Percentiles rank a stretch among this genome's conserved stretches.
Evolutionary conservation across 2,888 invertebrate genomes (phyloP).

Genomic region (Oasisia sp.): DNA sequence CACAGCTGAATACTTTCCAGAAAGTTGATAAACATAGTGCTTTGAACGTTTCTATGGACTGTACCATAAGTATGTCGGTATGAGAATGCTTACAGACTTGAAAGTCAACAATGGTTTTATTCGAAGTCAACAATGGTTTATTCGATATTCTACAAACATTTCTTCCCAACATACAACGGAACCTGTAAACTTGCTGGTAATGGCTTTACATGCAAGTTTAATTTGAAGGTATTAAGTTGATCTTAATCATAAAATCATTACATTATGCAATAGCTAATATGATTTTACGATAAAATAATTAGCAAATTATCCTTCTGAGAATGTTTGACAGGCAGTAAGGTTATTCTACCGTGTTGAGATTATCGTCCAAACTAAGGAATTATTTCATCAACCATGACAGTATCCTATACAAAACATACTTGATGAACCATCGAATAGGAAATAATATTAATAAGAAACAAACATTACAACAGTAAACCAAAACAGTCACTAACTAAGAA

Average conservation of each 20-base stretch:
- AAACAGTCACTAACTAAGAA: not conserved
- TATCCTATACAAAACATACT: not conserved
- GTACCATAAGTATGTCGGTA: too few species aligned
- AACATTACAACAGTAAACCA: not conserved
- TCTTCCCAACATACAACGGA: not conserved
- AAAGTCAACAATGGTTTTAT: too few species aligned
- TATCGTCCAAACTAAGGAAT: not conserved
- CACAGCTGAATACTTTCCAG: too few species aligned
- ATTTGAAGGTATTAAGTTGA: not conserved
- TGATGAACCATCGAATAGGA: not conserved
- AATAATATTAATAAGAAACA: not conserved
- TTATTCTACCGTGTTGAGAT: not conserved
- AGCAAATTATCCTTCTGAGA: not conserved
- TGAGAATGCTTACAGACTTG: too few species aligned
- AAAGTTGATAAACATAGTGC: too few species aligned
- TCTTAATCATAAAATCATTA: not conserved
- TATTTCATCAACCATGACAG: not conserved
- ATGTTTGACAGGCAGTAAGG: not conserved
- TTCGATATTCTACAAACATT: slow-evolving; percentile 12
- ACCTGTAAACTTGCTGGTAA: not conserved
- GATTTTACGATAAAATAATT: not conserved
- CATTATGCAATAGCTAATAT: not conserved
- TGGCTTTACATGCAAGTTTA: not conserved
- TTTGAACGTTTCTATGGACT: too few species aligned
- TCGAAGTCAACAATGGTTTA: slow-evolving; percentile 7